phyloP scores from a whole-genome alignment of 2,888 invertebrate species.

The Blomia tropicalis region DNA sequence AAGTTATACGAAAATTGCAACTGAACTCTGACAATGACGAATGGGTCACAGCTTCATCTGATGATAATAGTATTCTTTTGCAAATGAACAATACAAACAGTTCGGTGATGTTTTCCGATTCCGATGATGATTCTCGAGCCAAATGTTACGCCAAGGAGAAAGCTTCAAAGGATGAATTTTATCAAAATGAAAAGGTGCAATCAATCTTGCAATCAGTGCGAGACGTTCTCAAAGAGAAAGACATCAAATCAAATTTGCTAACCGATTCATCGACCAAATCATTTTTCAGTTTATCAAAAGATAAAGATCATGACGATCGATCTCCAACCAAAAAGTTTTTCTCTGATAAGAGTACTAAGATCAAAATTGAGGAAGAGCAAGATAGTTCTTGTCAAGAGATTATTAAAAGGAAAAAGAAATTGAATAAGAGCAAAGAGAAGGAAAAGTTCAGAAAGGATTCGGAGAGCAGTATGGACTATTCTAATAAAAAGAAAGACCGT shows the following conservation, averaged over 20 bases:
- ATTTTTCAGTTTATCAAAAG: too few species aligned
- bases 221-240: background rate
- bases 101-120: slow-evolving; percentile 3
- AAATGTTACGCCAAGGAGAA: slow-evolving; percentile 14
- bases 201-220: background rate
- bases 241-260: background rate
- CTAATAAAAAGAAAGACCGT: background rate
- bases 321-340: background rate
- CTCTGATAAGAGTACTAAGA: background rate
- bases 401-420: slow-evolving; percentile 14
- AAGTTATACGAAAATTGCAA: background rate
- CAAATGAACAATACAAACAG: too few species aligned
- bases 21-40: background rate
- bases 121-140: slow-evolving; percentile 10
- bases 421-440: slow-evolving; percentile 25
- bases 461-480: slow-evolving; percentile 27
- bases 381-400: slow-evolving; percentile 15
- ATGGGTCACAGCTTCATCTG: background rate
- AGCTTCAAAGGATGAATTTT: background rate
- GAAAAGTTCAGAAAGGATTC: slow-evolving; percentile 25
- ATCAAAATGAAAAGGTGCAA: background rate
- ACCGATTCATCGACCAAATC: background rate
- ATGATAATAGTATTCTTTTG: too few species aligned
- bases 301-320: background rate
- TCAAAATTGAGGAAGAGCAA: background rate